phyloP scores from a whole-genome alignment of 2,888 invertebrate species.

The Zaprionus lineosus region DNA sequence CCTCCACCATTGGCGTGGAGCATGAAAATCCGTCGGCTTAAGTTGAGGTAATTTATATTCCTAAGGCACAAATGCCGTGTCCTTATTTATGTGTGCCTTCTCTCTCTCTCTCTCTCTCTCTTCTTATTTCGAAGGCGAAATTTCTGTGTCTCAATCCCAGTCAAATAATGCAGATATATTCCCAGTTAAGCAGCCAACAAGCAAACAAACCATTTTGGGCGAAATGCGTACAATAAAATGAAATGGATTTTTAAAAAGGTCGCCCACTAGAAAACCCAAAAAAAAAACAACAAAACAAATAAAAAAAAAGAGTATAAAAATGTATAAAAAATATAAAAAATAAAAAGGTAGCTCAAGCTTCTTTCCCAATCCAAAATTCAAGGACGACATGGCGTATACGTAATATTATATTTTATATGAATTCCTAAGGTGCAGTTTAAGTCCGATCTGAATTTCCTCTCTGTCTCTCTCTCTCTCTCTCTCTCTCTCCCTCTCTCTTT shows the following conservation, averaged over 20 bases:
- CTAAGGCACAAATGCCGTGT: conserved; percentile 42
- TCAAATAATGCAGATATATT: conserved; percentile 73
- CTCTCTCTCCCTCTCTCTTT: too few species aligned
- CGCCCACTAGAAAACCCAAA: conserved; percentile 17
- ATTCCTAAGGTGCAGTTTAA: too few species aligned
- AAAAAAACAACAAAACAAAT: neutral
- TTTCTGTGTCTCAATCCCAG: conserved; percentile 60
- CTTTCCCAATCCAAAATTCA: conserved; percentile 16
- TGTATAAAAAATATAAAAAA: neutral
- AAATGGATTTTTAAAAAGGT: conserved; percentile 66
- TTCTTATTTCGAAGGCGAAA: conserved; percentile 43
- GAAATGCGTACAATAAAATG: conserved; percentile 56
- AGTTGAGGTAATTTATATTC: conserved; percentile 48
- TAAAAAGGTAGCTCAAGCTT: conserved; percentile 19
- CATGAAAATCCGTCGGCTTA: conserved; percentile 21
- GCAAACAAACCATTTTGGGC: conserved; percentile 35
- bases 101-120: conserved; percentile 1
- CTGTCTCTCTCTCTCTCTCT: too few species aligned
- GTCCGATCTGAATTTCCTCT: too few species aligned
- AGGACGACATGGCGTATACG: conserved; percentile 53
- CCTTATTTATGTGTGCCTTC: conserved; percentile 46
- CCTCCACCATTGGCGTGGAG: conserved; percentile 17
- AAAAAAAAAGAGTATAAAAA: neutral
- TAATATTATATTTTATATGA: conserved; percentile 63
- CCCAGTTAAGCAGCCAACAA: conserved; percentile 35